These are phyloP conservation scores for Silurus aristotelis DNA, from an alignment of 2,797 vertebrate species.

Conservation along the genomic window DNA sequence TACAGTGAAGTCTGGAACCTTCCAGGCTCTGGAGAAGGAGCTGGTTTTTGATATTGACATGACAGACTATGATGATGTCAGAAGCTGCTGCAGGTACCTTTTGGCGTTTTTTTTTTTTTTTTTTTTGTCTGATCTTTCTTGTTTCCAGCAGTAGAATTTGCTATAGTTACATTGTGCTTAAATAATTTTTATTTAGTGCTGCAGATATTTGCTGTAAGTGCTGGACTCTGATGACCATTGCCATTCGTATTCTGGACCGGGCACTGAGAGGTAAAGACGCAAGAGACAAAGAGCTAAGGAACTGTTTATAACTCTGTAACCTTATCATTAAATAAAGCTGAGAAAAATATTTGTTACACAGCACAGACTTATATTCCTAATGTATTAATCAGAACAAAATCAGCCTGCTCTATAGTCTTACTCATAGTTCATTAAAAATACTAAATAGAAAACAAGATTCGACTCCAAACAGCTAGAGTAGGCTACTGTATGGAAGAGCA, in stretches of 20 bases:
- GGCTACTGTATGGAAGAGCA: neutral
- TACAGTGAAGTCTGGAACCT: conserved; percentile 89
- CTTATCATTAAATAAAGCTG: neutral
- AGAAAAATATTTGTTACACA: neutral
- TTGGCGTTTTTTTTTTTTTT: too few species aligned
- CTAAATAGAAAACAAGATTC: neutral
- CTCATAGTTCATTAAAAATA: neutral
- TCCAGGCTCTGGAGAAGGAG: conserved; percentile 95
- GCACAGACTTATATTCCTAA: neutral
- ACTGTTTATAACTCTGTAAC: neutral
- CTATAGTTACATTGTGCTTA: neutral
- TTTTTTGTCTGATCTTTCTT: neutral
- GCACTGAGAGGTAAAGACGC: conserved; percentile 80
- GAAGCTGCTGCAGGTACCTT: conserved; percentile 89
- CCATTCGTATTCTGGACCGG: conserved; percentile 85
- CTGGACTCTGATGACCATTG: conserved; percentile 96
- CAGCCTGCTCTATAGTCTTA: neutral
- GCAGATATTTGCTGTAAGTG: conserved; percentile 94
- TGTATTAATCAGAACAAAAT: neutral
- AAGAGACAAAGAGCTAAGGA: neutral
- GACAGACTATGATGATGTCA: conserved; percentile 96
- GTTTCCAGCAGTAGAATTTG: neutral
- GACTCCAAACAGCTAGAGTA: too few species aligned
- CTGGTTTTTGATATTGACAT: conserved; percentile 98
- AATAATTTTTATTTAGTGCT: conserved; percentile 72